These are phyloP conservation scores for Drosophila micromelanica DNA, from an alignment of 1,140 invertebrate species.

Conservation along the genomic window DNA sequence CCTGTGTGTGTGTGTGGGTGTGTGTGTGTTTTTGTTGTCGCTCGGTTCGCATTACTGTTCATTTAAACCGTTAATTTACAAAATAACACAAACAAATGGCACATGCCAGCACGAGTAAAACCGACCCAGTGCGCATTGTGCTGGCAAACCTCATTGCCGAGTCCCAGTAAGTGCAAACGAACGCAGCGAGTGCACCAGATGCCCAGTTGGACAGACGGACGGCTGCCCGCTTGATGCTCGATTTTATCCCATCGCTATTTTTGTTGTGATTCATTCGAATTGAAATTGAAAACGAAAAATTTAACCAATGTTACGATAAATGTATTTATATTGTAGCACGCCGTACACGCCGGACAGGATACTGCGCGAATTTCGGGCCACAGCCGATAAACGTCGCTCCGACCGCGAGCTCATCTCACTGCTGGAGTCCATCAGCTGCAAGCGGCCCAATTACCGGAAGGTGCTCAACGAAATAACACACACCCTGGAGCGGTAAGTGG, in stretches of 20 bases:
- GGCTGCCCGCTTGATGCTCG: not conserved
- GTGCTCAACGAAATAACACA: conserved; percentile 53
- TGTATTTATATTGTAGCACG: conserved; percentile 37
- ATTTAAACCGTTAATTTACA: conserved; percentile 29
- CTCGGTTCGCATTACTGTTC: conserved; percentile 10
- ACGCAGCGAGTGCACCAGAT: conserved; percentile 29
- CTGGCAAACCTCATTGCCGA: conserved; percentile 56
- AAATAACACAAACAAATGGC: conserved; percentile 24
- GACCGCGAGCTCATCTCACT: conserved; percentile 54
- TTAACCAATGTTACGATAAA: not conserved
- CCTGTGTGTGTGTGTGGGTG: no score
- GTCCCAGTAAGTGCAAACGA: conserved; percentile 51
- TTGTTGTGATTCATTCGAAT: not conserved
- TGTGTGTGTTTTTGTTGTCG: conserved; percentile 28
- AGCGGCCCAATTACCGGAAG: conserved; percentile 58
- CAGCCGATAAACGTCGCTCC: conserved; percentile 52
- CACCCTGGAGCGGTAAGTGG: conserved; percentile 53
- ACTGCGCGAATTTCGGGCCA: conserved; percentile 65
- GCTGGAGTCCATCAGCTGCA: conserved; percentile 58
- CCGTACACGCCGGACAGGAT: conserved; percentile 61
- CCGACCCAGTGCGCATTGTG: conserved; percentile 55
- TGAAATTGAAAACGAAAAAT: not conserved
- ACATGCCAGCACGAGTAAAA: conserved; percentile 30
- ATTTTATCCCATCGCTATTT: not conserved
- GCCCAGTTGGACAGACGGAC: conserved; percentile 3